Evolutionary conservation across 2,113 vertebrate genomes (phyloP).

Genomic region (Bucco capensis): DNA sequence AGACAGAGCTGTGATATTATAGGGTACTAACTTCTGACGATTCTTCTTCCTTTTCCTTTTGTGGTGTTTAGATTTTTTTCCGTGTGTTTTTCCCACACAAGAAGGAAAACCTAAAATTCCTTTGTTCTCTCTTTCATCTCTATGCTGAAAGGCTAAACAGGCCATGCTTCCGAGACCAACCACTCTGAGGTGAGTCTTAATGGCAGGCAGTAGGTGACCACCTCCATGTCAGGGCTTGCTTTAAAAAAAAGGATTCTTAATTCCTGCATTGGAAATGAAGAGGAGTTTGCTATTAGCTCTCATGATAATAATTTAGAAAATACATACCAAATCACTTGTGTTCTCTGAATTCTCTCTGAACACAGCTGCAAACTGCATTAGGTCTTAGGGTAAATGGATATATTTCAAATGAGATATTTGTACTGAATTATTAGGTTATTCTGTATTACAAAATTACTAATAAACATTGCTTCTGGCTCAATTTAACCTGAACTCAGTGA

Average conservation of each 20-base stretch:
- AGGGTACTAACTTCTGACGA: not conserved
- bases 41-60: not conserved
- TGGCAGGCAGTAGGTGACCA: not conserved
- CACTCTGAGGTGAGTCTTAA: not conserved
- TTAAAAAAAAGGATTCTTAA: constrained; percentile 34
- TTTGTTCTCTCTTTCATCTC: constrained; percentile 14
- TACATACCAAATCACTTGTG: constrained; percentile 67
- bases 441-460: constrained; percentile 81
- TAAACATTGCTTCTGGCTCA: constrained; percentile 80
- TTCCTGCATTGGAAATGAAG: constrained; percentile 49
- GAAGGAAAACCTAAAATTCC: not conserved
- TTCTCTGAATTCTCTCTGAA: constrained; percentile 61
- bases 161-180: not conserved
- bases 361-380: constrained; percentile 69
- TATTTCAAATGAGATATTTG: constrained; percentile 77
- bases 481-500: constrained; percentile 79
- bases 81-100: not conserved
- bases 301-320: constrained; percentile 75
- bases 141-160: constrained; percentile 4
- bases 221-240: constrained; percentile 25
- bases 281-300: constrained; percentile 62
- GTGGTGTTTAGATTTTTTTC: not conserved
- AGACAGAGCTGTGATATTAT: not conserved
- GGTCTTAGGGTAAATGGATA: constrained; percentile 54
- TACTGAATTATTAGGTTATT: constrained; percentile 77